Evolutionary conservation across 2,888 invertebrate genomes (phyloP).

Genomic region (Leucophora obtusa): DNA sequence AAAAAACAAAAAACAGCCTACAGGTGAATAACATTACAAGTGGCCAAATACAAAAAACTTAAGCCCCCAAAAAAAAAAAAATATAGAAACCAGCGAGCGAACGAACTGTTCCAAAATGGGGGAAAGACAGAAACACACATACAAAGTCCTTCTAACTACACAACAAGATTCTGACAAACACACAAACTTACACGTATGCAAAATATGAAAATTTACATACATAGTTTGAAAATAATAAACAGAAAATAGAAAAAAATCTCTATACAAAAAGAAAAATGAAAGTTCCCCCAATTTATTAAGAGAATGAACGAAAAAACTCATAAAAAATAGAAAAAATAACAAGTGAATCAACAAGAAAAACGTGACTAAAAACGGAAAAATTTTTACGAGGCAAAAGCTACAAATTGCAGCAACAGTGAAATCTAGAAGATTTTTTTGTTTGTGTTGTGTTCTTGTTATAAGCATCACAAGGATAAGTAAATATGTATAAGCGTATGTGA

Average conservation of each 20-base stretch:
- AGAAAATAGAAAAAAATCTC: conserved; percentile 26
- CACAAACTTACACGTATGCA: conserved; percentile 6
- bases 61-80: conserved; percentile 35
- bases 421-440: conserved; percentile 48
- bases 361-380: conserved; percentile 60
- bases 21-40: conserved; percentile 76
- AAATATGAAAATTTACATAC: conserved; percentile 8
- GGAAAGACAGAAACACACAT: conserved; percentile 6
- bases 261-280: conserved; percentile 72
- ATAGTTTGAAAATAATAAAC: conserved; percentile 59
- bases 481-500: conserved; percentile 22
- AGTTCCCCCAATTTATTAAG: conserved; percentile 75
- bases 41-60: conserved; percentile 68
- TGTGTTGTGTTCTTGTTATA: conserved; percentile 22
- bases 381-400: conserved; percentile 49
- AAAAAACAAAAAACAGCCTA: conserved; percentile 64
- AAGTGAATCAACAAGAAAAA: conserved; percentile 67
- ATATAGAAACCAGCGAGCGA: conserved; percentile 27
- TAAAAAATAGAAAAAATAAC: conserved; percentile 37
- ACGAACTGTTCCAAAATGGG: conserved; percentile 36
- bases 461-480: conserved; percentile 58
- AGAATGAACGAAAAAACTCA: conserved; percentile 64
- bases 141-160: not conserved
- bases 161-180: not conserved
- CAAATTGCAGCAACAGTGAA: conserved; percentile 55